Conservation (phyloP, 2,888 invertebrate species). For the Lumbricus terrestris region DNA sequence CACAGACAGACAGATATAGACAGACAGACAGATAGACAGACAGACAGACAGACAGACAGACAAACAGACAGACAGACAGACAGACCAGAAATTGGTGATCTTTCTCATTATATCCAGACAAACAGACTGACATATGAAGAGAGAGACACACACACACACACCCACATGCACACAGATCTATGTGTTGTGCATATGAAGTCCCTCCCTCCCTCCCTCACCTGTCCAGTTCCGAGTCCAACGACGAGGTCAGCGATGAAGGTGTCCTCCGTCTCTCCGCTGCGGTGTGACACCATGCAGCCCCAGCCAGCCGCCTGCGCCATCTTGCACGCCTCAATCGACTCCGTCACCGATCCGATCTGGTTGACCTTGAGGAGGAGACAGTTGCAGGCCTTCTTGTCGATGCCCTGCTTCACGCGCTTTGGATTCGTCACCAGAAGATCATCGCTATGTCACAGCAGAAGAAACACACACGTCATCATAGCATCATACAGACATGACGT, state of each 20-base stretch:
- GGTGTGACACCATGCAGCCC: slow-evolving; percentile 99
- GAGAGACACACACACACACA: too few relatives aligned
- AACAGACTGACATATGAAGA: not conserved
- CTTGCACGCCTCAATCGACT: slow-evolving; percentile 82
- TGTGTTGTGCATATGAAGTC: too few relatives aligned
- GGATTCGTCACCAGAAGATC: slow-evolving; percentile 95
- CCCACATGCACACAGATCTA: too few relatives aligned
- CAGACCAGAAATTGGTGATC: too few relatives aligned
- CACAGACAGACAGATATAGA: too few relatives aligned
- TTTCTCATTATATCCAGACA: too few relatives aligned
- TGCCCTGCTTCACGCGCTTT: slow-evolving; percentile 79
- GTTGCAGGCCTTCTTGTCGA: slow-evolving; percentile 96
- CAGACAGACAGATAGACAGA: too few relatives aligned
- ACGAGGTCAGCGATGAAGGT: slow-evolving; percentile 98
- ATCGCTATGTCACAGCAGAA: slow-evolving; percentile 74
- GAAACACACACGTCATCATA: not conserved
- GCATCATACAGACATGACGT: too few relatives aligned
- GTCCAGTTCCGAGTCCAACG: slow-evolving; percentile 94
- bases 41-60: not conserved
- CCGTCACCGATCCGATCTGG: slow-evolving; percentile 98
- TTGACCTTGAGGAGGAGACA: slow-evolving; percentile 91
- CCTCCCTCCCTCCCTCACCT: too few relatives aligned
- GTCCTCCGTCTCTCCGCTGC: slow-evolving; percentile 98
- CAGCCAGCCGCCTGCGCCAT: slow-evolving; percentile 67
- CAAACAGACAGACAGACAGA: not conserved